Percentiles rank a stretch among this genome's conserved stretches.
These are phyloP conservation scores for Temnothorax ravouxi DNA, from an alignment of 2,888 invertebrate species.

Conservation along the genomic window DNA sequence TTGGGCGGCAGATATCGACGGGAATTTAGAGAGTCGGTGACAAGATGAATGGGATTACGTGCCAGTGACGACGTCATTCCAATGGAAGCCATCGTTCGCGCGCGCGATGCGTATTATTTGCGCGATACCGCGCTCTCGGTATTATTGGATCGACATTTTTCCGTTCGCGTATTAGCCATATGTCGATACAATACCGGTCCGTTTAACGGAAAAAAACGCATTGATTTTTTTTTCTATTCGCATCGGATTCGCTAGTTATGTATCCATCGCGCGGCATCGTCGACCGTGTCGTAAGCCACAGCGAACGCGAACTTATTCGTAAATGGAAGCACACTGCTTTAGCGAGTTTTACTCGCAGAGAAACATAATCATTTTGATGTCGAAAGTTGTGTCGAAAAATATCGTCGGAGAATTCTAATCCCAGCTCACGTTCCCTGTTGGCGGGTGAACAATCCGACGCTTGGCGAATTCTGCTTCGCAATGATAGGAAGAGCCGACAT, in stretches of 20 bases:
- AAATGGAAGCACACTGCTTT: slow-evolving; percentile 10
- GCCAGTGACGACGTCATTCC: slow-evolving; percentile 57
- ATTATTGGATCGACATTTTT: slow-evolving; percentile 43
- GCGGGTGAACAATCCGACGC: slow-evolving; percentile 92
- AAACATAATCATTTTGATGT: background rate
- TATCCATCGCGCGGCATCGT: background rate
- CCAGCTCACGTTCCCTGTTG: slow-evolving; percentile 90
- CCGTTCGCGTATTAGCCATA: slow-evolving; percentile 30
- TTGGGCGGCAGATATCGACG: slow-evolving; percentile 55
- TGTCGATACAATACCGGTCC: slow-evolving; percentile 39
- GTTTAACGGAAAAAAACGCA: slow-evolving; percentile 22
- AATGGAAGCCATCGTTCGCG: slow-evolving; percentile 29
- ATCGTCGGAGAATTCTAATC: slow-evolving; percentile 68
- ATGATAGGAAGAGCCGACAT: slow-evolving; percentile 93
- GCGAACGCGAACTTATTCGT: background rate
- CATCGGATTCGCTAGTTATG: background rate
- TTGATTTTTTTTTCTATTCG: background rate
- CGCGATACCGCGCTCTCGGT: background rate
- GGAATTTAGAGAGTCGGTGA: slow-evolving; percentile 65
- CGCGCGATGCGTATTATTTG: slow-evolving; percentile 44
- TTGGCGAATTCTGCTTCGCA: slow-evolving; percentile 91
- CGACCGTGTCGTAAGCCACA: slow-evolving; percentile 2
- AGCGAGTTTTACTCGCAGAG: background rate
- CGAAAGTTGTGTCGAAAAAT: background rate
- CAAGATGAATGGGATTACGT: slow-evolving; percentile 68